Evolutionary conservation across 2,888 invertebrate genomes (phyloP), one percentile per base, ranked within the genome.

Genomic region (Drosophila lacicola): DNA sequence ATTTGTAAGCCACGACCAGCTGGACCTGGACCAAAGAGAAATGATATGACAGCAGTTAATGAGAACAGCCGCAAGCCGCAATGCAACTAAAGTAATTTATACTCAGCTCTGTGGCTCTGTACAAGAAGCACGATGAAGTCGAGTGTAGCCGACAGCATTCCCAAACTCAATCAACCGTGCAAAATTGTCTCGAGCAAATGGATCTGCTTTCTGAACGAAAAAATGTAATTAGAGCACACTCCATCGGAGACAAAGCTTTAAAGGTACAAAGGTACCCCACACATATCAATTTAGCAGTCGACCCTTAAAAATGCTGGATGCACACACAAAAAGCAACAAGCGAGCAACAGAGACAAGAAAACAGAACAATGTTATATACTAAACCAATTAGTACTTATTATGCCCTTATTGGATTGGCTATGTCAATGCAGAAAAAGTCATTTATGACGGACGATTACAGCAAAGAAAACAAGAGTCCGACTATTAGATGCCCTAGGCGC

Each of bases 111-210:
- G 60, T 65, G 46, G 41, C 39, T 33, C 29, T 8, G 8, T 29
- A 63, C 73, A 60, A 57, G 14, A 60, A 57, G 14, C 55, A 65
- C 60, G 53, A 44, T 39, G 9, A 62, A 62, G 62, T 57, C 55
- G 37, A 61, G 44, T 68, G 57, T 33, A 63, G 67, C 62, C 69
- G 60, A 70, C 45, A 67, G 77, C 77, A 73, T 83, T 70, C 72
- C 68, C 57, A 84, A 88, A 87, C 87, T 79, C 84, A 85, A 88
- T 85, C 88, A 88, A 47, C 72, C 71, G 72, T 81, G 77, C 53
- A 74, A 72, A 74, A 77, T 42, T 53, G 33, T 54, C 14, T 45
- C 8, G 34, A 41, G 71, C 45, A 64, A 53, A 49, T 63, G 46
- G 44, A 75, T 61, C 49, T 45, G 42, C 41, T 37, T 36, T 45